Conservation (phyloP, 1,140 invertebrate genomes). For the Parasteatoda tepidariorum region DNA sequence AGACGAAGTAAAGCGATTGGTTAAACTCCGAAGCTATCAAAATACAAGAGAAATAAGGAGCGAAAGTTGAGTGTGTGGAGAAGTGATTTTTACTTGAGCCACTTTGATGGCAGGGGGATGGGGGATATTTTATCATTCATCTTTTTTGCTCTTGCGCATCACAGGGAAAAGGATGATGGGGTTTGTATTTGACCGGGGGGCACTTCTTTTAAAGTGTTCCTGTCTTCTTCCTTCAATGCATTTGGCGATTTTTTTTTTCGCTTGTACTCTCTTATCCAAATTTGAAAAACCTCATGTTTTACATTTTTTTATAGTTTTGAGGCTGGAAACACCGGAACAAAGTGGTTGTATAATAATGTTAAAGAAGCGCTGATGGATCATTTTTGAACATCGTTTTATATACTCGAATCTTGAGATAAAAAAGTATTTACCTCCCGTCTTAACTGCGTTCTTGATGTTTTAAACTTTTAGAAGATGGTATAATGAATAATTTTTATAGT, state of each 20-base stretch:
- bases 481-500: too few relatives aligned
- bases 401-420: too few relatives aligned
- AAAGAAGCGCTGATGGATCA: neutral
- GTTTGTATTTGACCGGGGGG: constrained; percentile 57
- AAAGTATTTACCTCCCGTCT: too few relatives aligned
- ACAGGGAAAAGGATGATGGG: neutral
- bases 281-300: constrained; percentile 34
- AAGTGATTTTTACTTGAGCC: constrained; percentile 60
- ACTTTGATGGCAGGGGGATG: constrained; percentile 46
- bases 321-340: neutral
- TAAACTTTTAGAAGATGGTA: too few relatives aligned
- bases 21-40: constrained; percentile 45
- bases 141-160: constrained; percentile 11
- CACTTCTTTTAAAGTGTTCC: constrained; percentile 38
- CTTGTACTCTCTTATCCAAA: constrained; percentile 19
- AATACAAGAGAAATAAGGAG: constrained; percentile 52
- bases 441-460: too few relatives aligned
- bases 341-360: constrained; percentile 2
- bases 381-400: too few relatives aligned
- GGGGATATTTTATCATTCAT: constrained; percentile 51
- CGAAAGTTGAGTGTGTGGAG: constrained; percentile 48
- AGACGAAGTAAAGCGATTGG: constrained; percentile 46
- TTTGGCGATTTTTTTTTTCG: constrained; percentile 1
- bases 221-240: neutral
- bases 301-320: neutral